These are phyloP conservation scores for Drosophila yooni DNA, from an alignment of 2,888 invertebrate genomes.

Conservation along the genomic window DNA sequence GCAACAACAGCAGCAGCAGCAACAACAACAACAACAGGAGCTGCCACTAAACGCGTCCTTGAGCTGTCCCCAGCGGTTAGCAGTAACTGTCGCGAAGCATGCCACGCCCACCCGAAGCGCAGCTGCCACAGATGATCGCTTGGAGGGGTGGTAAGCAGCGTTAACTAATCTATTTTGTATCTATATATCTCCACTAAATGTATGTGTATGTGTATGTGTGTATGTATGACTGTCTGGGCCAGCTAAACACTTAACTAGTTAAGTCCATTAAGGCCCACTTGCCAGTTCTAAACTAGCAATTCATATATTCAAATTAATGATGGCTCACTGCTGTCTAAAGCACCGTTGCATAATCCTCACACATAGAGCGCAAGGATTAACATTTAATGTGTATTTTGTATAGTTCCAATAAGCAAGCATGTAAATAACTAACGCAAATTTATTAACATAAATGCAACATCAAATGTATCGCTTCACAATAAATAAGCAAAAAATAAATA, in stretches of 20 bases:
- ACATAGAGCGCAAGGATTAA: slow-evolving; percentile 38
- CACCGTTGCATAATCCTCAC: slow-evolving; percentile 6
- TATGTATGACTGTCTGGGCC: slow-evolving; percentile 19
- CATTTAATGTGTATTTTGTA: slow-evolving; percentile 66
- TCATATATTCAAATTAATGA: slow-evolving; percentile 1
- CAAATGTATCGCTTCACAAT: slow-evolving; percentile 46
- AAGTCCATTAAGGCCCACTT: slow-evolving; percentile 19
- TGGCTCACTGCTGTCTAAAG: slow-evolving; percentile 9
- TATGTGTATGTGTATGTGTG: slow-evolving; percentile 17
- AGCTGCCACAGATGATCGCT: slow-evolving; percentile 72
- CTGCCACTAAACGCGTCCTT: slow-evolving; percentile 21
- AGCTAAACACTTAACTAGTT: slow-evolving; percentile 26
- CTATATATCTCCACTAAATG: slow-evolving; percentile 8
- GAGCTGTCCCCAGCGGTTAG: slow-evolving; percentile 39
- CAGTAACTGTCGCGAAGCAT: slow-evolving; percentile 33
- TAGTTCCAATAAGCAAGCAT: slow-evolving; percentile 54
- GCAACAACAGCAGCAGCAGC: slow-evolving; percentile 18
- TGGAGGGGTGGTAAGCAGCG: slow-evolving; percentile 22
- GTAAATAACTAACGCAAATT: slow-evolving; percentile 66
- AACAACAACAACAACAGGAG: slow-evolving; percentile 20
- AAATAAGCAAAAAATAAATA: slow-evolving; percentile 9
- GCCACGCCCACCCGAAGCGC: slow-evolving; percentile 44
- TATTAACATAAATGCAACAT: slow-evolving; percentile 61
- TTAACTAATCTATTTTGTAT: slow-evolving; percentile 35
- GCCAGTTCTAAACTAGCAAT: slow-evolving; percentile 50